A percentile compares a stretch with the other conserved stretches of the same genome.
Evolutionary conservation across 2,888 invertebrate species (phyloP).

Genomic region (Monopis laevigella): DNA sequence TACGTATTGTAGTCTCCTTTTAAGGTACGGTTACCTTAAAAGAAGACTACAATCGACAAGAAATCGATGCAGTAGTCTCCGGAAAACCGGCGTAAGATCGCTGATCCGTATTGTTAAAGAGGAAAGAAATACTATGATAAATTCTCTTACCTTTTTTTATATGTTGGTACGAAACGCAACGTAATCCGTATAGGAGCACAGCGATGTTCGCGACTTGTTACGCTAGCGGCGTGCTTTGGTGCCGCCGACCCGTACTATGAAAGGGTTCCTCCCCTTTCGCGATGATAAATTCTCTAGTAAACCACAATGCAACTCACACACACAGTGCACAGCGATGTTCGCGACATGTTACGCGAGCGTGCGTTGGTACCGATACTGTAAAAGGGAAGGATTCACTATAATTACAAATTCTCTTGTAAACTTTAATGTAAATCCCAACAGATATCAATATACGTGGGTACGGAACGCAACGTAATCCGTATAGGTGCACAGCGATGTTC

Average conservation of each 20-base stretch:
- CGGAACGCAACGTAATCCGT: conserved; percentile 72
- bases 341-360: conserved; percentile 76
- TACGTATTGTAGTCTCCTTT: no score
- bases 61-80: no score
- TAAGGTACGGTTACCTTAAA: no score
- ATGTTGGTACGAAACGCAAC: conserved; percentile 75
- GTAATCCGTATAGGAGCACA: conserved; percentile 79
- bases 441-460: conserved; percentile 82
- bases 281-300: no score
- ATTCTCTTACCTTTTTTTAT: conserved; percentile 81
- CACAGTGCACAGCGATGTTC: conserved; percentile 81
- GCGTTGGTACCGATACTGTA: conserved; percentile 90
- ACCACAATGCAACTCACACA: no score
- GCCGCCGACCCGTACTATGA: conserved; percentile 95
- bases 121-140: no score
- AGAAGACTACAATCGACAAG: no score
- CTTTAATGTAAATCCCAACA: no score
- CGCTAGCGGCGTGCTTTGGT: conserved; percentile 76
- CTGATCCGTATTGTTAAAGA: no score
- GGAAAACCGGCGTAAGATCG: no score
- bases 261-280: no score
- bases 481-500: conserved; percentile 82
- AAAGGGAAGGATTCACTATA: conserved; percentile 96
- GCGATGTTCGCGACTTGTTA: conserved; percentile 79
- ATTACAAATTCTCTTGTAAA: no score